Conservation (phyloP, 2,888 invertebrate species). For the Nymphalis urticae region DNA sequence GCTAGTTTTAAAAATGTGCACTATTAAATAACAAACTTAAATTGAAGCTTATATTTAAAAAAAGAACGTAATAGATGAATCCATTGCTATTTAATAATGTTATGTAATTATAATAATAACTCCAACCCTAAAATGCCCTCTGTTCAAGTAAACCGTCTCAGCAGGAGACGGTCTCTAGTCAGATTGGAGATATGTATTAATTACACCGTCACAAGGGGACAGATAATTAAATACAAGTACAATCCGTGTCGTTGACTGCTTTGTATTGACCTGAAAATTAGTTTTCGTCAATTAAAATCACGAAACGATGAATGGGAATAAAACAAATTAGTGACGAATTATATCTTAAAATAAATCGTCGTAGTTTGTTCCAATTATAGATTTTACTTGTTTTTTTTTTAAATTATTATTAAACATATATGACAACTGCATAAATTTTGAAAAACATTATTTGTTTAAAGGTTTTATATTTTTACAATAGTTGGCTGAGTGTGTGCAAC, state of each 20-base stretch:
- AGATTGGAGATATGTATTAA: slow-evolving; percentile 5
- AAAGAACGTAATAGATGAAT: not conserved
- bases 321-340: too few relatives aligned
- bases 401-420: too few relatives aligned
- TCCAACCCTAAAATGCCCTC: not conserved
- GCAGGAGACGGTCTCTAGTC: not conserved
- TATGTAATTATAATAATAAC: not conserved
- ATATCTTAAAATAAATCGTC: too few relatives aligned
- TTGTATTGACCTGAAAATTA: not conserved
- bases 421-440: too few relatives aligned
- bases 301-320: too few relatives aligned
- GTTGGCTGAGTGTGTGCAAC: not conserved
- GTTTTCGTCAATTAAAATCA: not conserved
- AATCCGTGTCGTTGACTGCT: slow-evolving; percentile 16
- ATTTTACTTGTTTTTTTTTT: too few relatives aligned
- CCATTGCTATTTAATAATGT: not conserved
- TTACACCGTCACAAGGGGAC: slow-evolving; percentile 20
- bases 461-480: too few relatives aligned
- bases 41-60: too few relatives aligned
- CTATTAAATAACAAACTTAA: too few relatives aligned
- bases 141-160: slow-evolving; percentile 5
- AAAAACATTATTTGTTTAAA: too few relatives aligned
- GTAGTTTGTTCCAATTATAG: too few relatives aligned
- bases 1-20: too few relatives aligned
- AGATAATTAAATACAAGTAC: slow-evolving; percentile 30